These are phyloP conservation scores for Hirudo medicinalis DNA, from an alignment of 1,140 invertebrate genomes.

Conservation along the genomic window DNA sequence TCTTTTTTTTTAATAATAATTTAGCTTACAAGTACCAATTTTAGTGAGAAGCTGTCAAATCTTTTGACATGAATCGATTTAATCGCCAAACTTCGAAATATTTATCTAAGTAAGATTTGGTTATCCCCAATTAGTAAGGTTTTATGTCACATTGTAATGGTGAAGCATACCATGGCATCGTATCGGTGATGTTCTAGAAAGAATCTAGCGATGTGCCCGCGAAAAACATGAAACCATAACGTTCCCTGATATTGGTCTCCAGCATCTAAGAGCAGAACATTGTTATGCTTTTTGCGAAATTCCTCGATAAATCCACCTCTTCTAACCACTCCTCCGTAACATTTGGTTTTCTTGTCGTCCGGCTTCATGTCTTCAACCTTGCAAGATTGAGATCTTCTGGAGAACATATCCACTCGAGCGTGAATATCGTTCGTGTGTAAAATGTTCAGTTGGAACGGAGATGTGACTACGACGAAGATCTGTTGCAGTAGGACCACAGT, in stretches of 20 bases:
- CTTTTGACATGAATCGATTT: too few relatives aligned
- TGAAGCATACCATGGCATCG: constrained; percentile 61
- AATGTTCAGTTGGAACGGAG: constrained; percentile 51
- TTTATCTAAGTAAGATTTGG: too few relatives aligned
- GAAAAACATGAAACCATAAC: constrained; percentile 62
- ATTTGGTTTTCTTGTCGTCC: constrained; percentile 31
- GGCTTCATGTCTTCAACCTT: constrained; percentile 44
- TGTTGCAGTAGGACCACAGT: too few relatives aligned
- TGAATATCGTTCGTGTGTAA: constrained; percentile 84
- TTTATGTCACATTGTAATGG: too few relatives aligned
- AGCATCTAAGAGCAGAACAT: constrained; percentile 63
- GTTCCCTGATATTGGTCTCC: constrained; percentile 81
- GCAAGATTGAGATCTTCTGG: constrained; percentile 50
- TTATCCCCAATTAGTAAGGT: too few relatives aligned
- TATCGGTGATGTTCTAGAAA: constrained; percentile 63
- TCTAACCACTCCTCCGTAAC: constrained; percentile 68
- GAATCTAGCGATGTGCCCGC: constrained; percentile 58
- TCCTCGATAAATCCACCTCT: constrained; percentile 38
- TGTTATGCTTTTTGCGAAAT: constrained; percentile 24
- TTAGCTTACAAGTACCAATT: too few relatives aligned
- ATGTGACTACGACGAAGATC: background rate
- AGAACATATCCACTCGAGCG: constrained; percentile 60
- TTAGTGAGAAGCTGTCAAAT: too few relatives aligned
- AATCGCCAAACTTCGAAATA: too few relatives aligned
- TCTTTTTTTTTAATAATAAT: too few relatives aligned